phyloP scores from a whole-genome alignment of 2,888 invertebrate genomes.

The Lepidonotus clava region DNA sequence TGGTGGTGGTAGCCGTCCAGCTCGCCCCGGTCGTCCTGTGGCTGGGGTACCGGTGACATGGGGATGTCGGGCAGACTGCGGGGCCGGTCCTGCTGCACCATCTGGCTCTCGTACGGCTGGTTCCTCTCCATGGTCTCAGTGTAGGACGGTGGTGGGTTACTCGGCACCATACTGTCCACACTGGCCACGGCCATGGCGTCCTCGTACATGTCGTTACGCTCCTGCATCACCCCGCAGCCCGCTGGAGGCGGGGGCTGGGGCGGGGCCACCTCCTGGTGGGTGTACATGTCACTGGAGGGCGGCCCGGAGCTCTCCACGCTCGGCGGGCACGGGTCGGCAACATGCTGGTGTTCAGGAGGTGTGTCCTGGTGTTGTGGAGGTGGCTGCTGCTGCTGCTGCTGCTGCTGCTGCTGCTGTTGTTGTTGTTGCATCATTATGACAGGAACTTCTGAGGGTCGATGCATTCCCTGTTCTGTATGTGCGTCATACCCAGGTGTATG shows the following conservation, averaged over 20 bases:
- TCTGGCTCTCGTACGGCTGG: constrained; percentile 19
- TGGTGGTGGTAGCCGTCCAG: constrained; percentile 16
- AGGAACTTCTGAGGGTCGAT: background rate
- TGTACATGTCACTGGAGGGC: background rate
- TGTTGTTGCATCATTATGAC: constrained; percentile 28
- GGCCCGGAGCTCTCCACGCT: constrained; percentile 22
- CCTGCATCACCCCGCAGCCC: constrained; percentile 10
- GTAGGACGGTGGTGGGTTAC: constrained; percentile 36
- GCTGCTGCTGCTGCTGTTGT: background rate
- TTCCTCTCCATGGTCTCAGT: constrained; percentile 48
- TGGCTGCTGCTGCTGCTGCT: background rate
- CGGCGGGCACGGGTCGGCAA: background rate
- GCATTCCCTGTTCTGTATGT: background rate
- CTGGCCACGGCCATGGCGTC: constrained; percentile 47
- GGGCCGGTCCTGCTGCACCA: constrained; percentile 7
- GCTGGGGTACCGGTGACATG: constrained; percentile 44
- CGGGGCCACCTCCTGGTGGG: background rate
- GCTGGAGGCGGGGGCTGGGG: background rate
- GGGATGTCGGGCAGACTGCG: constrained; percentile 23
- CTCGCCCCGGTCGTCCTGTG: background rate
- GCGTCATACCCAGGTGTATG: background rate
- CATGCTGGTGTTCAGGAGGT: too few species aligned
- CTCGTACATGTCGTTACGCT: constrained; percentile 29
- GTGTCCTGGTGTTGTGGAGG: background rate
- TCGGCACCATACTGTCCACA: constrained; percentile 47